These are phyloP conservation scores for Belgica antarctica DNA, from an alignment of 2,888 invertebrate genomes.

Conservation along the genomic window DNA sequence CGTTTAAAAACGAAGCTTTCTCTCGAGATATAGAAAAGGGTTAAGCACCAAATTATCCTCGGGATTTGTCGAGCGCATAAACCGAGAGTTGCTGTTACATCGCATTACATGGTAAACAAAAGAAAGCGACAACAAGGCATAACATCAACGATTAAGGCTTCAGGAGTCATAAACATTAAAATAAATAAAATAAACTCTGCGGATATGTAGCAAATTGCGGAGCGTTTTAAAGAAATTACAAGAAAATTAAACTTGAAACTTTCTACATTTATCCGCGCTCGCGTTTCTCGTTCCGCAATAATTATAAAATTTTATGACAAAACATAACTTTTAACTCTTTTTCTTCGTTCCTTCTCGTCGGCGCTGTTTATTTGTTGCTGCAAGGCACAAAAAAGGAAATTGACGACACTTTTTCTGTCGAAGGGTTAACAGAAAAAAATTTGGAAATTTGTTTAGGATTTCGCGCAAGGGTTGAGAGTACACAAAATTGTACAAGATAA, in stretches of 20 bases:
- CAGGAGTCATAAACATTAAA: constrained; percentile 7
- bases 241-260: constrained; percentile 16
- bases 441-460: constrained; percentile 25
- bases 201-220: not conserved
- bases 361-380: constrained; percentile 22
- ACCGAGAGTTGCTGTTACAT: not conserved
- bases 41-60: not conserved
- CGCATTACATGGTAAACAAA: constrained; percentile 17
- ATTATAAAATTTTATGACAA: constrained; percentile 32
- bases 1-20: not conserved
- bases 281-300: constrained; percentile 19
- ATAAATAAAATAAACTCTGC: constrained; percentile 16
- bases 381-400: constrained; percentile 15
- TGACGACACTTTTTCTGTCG: constrained; percentile 1
- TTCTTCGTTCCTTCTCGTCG: not conserved
- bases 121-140: constrained; percentile 19
- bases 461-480: constrained; percentile 12
- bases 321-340: not conserved
- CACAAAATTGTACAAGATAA: constrained; percentile 3
- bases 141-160: constrained; percentile 19
- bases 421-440: not conserved
- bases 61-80: not conserved
- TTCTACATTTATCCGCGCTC: not conserved
- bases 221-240: not conserved
- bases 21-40: not conserved